Conservation (phyloP, 2,888 invertebrate genomes). For the Sarcophaga caerulescens region DNA sequence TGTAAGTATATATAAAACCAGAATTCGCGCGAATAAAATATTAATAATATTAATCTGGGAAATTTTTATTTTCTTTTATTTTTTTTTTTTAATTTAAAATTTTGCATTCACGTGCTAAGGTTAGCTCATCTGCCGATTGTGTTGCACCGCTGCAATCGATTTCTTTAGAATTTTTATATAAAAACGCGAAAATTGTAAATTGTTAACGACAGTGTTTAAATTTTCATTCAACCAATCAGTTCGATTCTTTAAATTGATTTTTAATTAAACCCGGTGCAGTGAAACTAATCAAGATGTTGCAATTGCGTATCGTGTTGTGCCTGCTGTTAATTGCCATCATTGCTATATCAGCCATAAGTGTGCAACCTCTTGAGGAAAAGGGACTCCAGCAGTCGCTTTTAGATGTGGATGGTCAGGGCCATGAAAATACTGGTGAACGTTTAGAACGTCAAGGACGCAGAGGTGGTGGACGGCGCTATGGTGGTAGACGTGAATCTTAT, state of each 20-base stretch:
- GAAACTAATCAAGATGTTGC: background rate
- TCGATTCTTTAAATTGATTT: background rate
- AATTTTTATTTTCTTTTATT: background rate
- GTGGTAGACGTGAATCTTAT: constrained; percentile 18
- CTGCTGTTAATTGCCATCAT: constrained; percentile 31
- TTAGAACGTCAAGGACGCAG: constrained; percentile 64
- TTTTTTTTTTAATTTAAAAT: background rate
- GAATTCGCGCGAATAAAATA: too few relatives aligned
- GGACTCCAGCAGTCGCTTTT: constrained; percentile 50
- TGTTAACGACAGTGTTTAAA: constrained; percentile 12
- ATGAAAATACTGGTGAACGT: constrained; percentile 71
- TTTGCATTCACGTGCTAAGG: background rate
- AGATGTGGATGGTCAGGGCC: constrained; percentile 69
- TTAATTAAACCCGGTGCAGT: background rate
- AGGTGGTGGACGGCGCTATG: background rate
- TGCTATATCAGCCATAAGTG: constrained; percentile 22
- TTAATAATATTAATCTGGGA: too few relatives aligned
- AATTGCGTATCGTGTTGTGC: constrained; percentile 44
- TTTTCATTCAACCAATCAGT: background rate
- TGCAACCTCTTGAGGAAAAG: background rate
- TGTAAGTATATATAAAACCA: background rate
- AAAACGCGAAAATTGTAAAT: constrained; percentile 3
- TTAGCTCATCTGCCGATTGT: constrained; percentile 12
- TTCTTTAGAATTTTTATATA: constrained; percentile 42
- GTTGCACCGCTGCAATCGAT: background rate